Evolutionary conservation across 2,888 invertebrate species (phyloP).

Genomic region (Cremastinae sp.): DNA sequence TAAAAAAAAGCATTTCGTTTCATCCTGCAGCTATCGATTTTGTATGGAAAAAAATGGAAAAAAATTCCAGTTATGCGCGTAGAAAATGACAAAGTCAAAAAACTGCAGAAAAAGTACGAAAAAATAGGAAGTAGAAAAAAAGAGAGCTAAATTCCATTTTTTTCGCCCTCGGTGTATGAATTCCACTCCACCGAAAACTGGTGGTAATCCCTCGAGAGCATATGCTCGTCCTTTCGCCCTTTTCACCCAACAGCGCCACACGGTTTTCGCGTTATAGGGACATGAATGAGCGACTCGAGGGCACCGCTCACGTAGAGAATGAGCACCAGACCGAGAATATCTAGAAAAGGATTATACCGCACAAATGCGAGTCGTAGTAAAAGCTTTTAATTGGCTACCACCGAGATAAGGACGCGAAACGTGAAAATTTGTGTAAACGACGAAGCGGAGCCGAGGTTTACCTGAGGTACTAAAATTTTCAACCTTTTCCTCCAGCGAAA

Average conservation of each 20-base stretch:
- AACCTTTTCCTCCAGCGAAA: conserved; percentile 1
- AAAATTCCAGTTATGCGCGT: background rate
- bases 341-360: background rate
- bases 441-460: background rate
- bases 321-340: background rate
- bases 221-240: conserved; percentile 17
- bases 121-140: background rate
- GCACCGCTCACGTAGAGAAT: background rate
- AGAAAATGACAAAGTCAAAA: no score
- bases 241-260: no score
- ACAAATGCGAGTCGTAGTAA: background rate
- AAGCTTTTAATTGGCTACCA: conserved; percentile 31
- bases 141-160: conserved; percentile 12
- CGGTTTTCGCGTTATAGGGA: conserved; percentile 1
- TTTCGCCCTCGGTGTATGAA: conserved; percentile 11
- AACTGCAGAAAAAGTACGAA: no score
- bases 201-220: conserved; percentile 19
- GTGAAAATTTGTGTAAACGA: conserved; percentile 2
- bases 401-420: background rate
- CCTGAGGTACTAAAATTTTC: conserved; percentile 1
- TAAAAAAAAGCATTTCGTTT: conserved; percentile 3
- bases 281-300: background rate
- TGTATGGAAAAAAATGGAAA: background rate
- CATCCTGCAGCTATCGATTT: conserved; percentile 12
- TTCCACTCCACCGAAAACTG: conserved; percentile 24